A percentile compares a stretch with the other conserved stretches of the same genome.
Conservation (phyloP, 1,140 invertebrate species). For the Pemphigus obesinymphae region DNA sequence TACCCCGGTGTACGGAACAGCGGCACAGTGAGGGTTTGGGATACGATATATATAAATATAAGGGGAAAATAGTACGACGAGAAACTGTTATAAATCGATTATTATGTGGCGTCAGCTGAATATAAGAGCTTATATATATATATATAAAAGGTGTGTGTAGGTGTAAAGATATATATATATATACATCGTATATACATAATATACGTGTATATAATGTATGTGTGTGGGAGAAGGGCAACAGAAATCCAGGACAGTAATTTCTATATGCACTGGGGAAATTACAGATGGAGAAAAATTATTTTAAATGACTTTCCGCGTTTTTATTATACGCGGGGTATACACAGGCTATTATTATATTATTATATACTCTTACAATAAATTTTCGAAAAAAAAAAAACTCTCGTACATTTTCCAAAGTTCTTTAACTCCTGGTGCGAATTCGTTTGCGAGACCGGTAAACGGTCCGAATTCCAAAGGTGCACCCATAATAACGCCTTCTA, state of each 20-base stretch:
- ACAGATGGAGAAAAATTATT: constrained; percentile 20
- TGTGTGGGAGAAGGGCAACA: not conserved
- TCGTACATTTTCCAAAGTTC: not conserved
- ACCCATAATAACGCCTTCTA: too few relatives aligned
- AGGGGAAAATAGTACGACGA: not conserved
- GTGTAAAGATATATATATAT: not conserved
- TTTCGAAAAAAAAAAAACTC: not conserved
- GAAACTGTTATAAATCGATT: constrained; percentile 34
- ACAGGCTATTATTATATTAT: too few relatives aligned
- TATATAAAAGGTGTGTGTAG: not conserved
- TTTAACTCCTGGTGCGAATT: not conserved
- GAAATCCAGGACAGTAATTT: constrained; percentile 2
- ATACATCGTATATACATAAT: too few relatives aligned
- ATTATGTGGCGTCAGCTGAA: constrained; percentile 3
- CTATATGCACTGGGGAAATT: constrained; percentile 38
- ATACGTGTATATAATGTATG: not conserved
- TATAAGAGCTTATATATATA: too few relatives aligned
- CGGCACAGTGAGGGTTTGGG: not conserved
- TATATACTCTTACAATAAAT: not conserved
- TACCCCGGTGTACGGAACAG: not conserved
- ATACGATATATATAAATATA: not conserved
- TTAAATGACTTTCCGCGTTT: constrained; percentile 8
- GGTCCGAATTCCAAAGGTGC: not conserved
- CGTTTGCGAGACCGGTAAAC: not conserved
- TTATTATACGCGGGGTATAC: not conserved